These are phyloP conservation scores for Autographa pulchrina DNA, from an alignment of 2,888 invertebrate species.

Conservation along the genomic window DNA sequence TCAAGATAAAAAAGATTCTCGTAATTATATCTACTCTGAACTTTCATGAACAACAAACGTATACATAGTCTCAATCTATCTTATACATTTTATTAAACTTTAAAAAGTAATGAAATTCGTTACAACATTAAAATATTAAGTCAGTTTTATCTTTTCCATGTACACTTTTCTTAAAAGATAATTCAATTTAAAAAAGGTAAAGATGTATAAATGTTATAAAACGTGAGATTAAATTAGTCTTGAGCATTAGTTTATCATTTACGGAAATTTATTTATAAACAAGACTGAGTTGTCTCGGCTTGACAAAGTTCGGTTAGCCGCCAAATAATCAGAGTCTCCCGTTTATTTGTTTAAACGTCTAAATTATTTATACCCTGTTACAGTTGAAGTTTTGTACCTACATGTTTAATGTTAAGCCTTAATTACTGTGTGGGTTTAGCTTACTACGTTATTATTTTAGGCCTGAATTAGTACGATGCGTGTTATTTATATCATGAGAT, in stretches of 20 bases:
- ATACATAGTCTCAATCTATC: no score
- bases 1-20: no score
- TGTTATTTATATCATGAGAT: no score
- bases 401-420: not conserved
- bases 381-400: not conserved
- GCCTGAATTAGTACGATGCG: no score
- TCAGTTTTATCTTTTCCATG: not conserved
- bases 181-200: not conserved
- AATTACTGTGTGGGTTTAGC: not conserved
- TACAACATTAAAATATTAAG: not conserved
- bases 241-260: not conserved
- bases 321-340: not conserved
- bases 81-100: not conserved
- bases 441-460: not conserved
- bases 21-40: no score
- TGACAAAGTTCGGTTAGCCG: not conserved
- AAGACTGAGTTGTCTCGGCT: not conserved
- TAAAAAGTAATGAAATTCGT: not conserved
- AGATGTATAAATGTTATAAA: not conserved
- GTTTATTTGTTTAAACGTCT: constrained; percentile 1
- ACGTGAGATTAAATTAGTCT: constrained; percentile 7
- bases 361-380: not conserved
- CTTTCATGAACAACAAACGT: no score
- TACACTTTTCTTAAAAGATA: not conserved
- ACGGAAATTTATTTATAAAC: constrained; percentile 2